Conservation (phyloP, 2,797 vertebrate species). For the Chiroxiphia lanceolata region DNA sequence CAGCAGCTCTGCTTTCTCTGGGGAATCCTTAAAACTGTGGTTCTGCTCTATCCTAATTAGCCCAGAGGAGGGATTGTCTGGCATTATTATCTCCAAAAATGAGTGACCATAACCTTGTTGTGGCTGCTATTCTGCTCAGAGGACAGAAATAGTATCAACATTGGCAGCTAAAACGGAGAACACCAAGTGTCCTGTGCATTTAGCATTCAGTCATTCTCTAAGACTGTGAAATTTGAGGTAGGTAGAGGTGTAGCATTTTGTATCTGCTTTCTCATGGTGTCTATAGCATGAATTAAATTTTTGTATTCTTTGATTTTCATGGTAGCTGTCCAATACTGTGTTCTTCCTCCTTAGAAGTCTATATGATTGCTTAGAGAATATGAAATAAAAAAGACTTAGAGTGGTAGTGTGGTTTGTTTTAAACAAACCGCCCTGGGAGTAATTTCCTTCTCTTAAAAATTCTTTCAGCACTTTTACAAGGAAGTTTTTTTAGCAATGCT, state of each 20-base stretch:
- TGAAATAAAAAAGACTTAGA: neutral
- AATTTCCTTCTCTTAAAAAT: neutral
- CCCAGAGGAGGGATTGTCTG: neutral
- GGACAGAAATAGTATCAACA: neutral
- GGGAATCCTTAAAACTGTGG: neutral
- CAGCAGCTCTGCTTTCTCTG: neutral
- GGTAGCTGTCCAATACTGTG: neutral
- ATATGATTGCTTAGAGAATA: neutral
- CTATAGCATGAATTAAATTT: neutral
- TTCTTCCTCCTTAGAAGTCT: neutral
- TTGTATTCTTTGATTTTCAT: neutral
- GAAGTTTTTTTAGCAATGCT: neutral
- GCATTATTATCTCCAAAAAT: conserved; percentile 16
- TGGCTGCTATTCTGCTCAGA: neutral
- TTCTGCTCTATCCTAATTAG: neutral
- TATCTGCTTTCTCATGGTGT: neutral
- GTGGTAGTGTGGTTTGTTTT: neutral
- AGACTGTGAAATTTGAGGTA: neutral
- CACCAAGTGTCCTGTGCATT: neutral
- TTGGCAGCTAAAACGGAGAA: neutral
- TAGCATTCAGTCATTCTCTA: neutral
- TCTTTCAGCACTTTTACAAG: neutral
- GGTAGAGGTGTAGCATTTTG: neutral
- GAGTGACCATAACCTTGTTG: neutral
- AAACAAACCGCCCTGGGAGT: neutral